These are phyloP conservation scores for Standfussiana lucernea DNA, from an alignment of 2,888 invertebrate genomes.

Conservation along the genomic window DNA sequence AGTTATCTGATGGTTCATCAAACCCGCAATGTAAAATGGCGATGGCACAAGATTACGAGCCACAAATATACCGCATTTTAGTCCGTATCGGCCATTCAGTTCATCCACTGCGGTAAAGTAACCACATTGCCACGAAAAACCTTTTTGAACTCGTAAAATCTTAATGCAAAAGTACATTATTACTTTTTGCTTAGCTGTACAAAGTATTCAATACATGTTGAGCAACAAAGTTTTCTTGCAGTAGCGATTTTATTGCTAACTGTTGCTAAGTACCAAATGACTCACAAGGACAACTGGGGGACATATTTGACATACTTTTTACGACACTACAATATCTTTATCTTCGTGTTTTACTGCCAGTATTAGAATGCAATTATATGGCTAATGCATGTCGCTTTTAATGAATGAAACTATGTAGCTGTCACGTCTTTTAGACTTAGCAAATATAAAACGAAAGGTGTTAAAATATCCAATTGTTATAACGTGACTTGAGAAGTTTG, in stretches of 20 bases:
- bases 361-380: slow-evolving; percentile 41
- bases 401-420: slow-evolving; percentile 32
- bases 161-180: slow-evolving; percentile 42
- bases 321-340: slow-evolving; percentile 48
- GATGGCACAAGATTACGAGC: background rate
- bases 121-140: slow-evolving; percentile 31
- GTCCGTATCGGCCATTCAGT: background rate
- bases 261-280: slow-evolving; percentile 53
- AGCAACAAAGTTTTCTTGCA: slow-evolving; percentile 57
- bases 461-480: slow-evolving; percentile 9
- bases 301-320: slow-evolving; percentile 57
- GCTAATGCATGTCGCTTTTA: slow-evolving; percentile 11
- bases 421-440: slow-evolving; percentile 43
- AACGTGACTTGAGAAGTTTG: slow-evolving; percentile 14
- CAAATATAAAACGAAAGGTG: background rate
- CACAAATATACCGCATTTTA: slow-evolving; percentile 7
- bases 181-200: slow-evolving; percentile 47
- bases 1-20: slow-evolving; percentile 9
- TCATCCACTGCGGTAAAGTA: slow-evolving; percentile 14
- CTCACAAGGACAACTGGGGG: slow-evolving; percentile 59
- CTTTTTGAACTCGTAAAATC: slow-evolving; percentile 43
- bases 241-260: slow-evolving; percentile 55
- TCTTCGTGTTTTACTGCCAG: slow-evolving; percentile 31
- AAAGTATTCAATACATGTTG: slow-evolving; percentile 55
- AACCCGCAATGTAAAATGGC: slow-evolving; percentile 9